Percentiles rank a stretch among this genome's conserved stretches.
These are phyloP conservation scores for Bradynema listronoti DNA, from an alignment of 1,140 invertebrate species.

Conservation along the genomic window DNA sequence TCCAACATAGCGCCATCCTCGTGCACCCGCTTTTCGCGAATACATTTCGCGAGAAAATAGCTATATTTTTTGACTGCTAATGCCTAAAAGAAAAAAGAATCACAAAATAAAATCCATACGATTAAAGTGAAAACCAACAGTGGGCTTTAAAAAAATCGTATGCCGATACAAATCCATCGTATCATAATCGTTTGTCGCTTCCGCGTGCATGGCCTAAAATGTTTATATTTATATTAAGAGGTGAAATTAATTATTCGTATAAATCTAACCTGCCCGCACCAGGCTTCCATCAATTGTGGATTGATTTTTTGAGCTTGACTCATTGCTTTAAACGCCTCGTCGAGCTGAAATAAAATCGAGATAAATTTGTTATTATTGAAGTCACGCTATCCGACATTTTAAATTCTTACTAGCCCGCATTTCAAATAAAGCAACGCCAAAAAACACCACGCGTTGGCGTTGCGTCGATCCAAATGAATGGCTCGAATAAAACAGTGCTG, in stretches of 20 bases:
- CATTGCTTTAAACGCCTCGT: conserved; percentile 33
- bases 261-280: conserved; percentile 32
- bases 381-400: neutral
- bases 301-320: conserved; percentile 41
- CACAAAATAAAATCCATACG: conserved; percentile 9
- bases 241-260: conserved; percentile 2
- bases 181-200: conserved; percentile 25
- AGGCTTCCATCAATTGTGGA: conserved; percentile 37
- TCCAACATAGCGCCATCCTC: conserved; percentile 42
- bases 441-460: conserved; percentile 29
- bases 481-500: conserved; percentile 41
- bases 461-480: conserved; percentile 38
- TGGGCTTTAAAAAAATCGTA: conserved; percentile 33
- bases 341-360: conserved; percentile 24
- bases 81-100: conserved; percentile 22
- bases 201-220: conserved; percentile 37
- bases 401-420: conserved; percentile 27
- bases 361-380: neutral
- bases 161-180: conserved; percentile 39
- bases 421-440: conserved; percentile 28
- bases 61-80: conserved; percentile 30
- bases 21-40: conserved; percentile 13
- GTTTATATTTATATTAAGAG: neutral
- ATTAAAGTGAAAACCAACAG: conserved; percentile 14
- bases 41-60: conserved; percentile 21